Evolutionary conservation across 2,888 invertebrate genomes (phyloP), one percentile per base, ranked within the genome.

Genomic region (Scaeva pyrastri): DNA sequence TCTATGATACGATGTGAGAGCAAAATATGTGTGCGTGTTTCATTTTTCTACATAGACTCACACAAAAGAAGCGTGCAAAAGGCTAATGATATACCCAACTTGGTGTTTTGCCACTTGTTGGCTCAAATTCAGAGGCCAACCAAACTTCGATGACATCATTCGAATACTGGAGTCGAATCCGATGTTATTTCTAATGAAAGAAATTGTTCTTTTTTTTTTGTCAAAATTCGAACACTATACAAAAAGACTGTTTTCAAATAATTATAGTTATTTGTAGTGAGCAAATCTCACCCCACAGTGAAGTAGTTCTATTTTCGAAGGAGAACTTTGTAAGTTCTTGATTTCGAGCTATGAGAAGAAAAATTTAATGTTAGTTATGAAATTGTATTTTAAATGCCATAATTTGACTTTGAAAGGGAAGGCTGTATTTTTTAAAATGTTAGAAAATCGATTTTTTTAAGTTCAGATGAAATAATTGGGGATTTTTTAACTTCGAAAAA

Each of bases 21-120:
- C 75, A 85, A 72, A 79, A 64, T 64, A 50, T 64, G 74, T 84
- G 79, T 84, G 74, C 84, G 79, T 84, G 84, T 71, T 79, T 75
- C 79, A 50, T 75, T 50, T 58, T 58, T 56, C 14, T 48, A 31
- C 8, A 58, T 55, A 39, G 1, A 62, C 56, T 52, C 52, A 23
- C n/a, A 62, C 23, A 60, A 21, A 19, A 10, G 26, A n/a, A 12
- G 31, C 12, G 31, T 58, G 66, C 23, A 58, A 56, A 11, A 16
- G 21, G 31, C 19, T 41, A 16, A 45, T 56, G 36, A 10, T 19
- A 23, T 1, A 2, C 23, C 2, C 31, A 31, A 16, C 11, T 10
- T 11, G 36, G 4, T 36, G 31, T 31, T 31, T 68, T 43, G 31
- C 48, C 72, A 73, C 73, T 41, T 50, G 39, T 72, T 72, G 70